Evolutionary conservation across 2,888 invertebrate genomes (phyloP).

Genomic region (Mechanitis mazaeus): DNA sequence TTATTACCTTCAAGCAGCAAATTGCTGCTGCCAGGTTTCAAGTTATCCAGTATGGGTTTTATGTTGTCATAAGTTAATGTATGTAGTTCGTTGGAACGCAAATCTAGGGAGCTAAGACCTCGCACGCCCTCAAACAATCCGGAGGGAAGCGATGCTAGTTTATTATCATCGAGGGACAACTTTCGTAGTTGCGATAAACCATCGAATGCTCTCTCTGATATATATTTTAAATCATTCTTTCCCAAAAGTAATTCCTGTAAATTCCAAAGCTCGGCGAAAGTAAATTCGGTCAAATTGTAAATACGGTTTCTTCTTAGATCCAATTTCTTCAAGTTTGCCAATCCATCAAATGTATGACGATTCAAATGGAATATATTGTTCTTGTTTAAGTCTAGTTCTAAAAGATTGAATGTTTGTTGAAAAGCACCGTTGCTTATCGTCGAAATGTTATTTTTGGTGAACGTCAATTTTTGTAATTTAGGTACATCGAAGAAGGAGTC

Average conservation of each 20-base stretch:
- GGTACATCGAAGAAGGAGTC: constrained; percentile 86
- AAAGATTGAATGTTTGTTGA: constrained; percentile 82
- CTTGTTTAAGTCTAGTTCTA: constrained; percentile 87
- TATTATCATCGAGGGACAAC: constrained; percentile 85
- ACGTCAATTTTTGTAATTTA: constrained; percentile 82
- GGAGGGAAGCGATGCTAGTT: constrained; percentile 81
- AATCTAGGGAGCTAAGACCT: constrained; percentile 83
- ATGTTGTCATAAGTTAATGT: constrained; percentile 86
- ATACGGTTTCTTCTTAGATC: constrained; percentile 86
- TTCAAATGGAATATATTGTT: constrained; percentile 86
- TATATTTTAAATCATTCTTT: constrained; percentile 82
- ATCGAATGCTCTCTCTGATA: constrained; percentile 86
- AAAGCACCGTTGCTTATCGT: constrained; percentile 91
- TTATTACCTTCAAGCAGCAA: constrained; percentile 84
- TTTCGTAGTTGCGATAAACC: constrained; percentile 84
- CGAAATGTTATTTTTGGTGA: constrained; percentile 91
- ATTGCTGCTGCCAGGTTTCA: constrained; percentile 84
- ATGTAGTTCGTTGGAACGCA: constrained; percentile 85
- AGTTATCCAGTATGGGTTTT: constrained; percentile 85
- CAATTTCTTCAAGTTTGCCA: constrained; percentile 83
- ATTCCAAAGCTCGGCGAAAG: constrained; percentile 86
- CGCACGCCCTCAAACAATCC: constrained; percentile 85
- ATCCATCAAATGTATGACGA: constrained; percentile 85
- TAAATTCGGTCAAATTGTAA: constrained; percentile 85
- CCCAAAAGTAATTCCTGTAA: constrained; percentile 82